phyloP scores from a whole-genome alignment of 1,140 invertebrate genomes.

The Tetramorium simillimum region DNA sequence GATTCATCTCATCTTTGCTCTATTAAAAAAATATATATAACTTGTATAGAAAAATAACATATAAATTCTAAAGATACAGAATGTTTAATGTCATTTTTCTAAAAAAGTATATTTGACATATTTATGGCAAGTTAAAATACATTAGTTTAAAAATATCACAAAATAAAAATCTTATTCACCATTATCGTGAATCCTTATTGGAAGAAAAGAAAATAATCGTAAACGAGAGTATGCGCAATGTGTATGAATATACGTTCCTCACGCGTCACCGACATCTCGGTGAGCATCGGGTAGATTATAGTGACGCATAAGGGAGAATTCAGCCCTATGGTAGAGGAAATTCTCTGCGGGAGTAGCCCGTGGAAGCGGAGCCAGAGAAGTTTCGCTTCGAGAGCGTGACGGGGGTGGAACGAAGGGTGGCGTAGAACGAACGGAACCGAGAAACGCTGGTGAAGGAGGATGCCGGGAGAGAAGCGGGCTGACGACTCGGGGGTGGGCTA shows the following conservation, averaged over 20 bases:
- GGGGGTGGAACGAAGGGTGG: slow-evolving; percentile 83
- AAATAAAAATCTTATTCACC: not conserved
- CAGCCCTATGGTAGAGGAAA: slow-evolving; percentile 77
- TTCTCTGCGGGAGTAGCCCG: slow-evolving; percentile 81
- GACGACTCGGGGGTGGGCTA: slow-evolving; percentile 58
- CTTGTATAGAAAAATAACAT: not conserved
- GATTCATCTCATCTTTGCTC: not conserved
- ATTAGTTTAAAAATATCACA: not conserved
- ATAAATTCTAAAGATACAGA: not conserved
- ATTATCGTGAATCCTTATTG: not conserved
- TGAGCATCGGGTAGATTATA: slow-evolving; percentile 70
- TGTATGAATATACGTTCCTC: slow-evolving; percentile 64
- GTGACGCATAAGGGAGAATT: slow-evolving; percentile 59
- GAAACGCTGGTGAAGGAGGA: slow-evolving; percentile 69
- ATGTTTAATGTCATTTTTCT: not conserved
- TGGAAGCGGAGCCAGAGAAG: slow-evolving; percentile 82
- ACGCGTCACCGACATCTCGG: slow-evolving; percentile 77
- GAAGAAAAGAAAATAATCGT: slow-evolving; percentile 32
- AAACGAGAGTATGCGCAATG: slow-evolving; percentile 21
- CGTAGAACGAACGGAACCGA: slow-evolving; percentile 74
- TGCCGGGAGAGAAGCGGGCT: slow-evolving; percentile 47
- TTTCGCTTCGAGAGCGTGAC: slow-evolving; percentile 84
- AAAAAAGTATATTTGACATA: not conserved
- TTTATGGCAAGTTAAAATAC: not conserved
- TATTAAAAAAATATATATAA: not conserved